Conservation (phyloP, 2,888 invertebrate genomes). For the Dusona sp. region DNA sequence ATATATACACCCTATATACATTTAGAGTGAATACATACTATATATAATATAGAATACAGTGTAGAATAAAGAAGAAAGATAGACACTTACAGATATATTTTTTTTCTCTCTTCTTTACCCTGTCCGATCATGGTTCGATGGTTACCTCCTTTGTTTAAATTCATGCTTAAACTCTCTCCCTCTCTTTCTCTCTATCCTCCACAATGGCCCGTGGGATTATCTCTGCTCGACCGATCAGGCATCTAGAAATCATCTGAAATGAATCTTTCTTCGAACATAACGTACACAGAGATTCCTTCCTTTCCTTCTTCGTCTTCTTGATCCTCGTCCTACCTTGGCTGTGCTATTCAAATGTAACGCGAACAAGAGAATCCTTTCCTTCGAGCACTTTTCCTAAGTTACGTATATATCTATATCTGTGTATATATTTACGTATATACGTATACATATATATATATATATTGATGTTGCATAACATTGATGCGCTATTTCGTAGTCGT, state of each 20-base stretch:
- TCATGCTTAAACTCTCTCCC: conserved; percentile 76
- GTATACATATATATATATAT: not conserved
- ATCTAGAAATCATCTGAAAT: conserved; percentile 79
- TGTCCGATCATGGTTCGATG: conserved; percentile 79
- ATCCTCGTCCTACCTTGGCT: not conserved
- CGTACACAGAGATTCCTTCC: conserved; percentile 27
- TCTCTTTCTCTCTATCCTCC: conserved; percentile 51
- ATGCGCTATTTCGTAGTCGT: conserved; percentile 59
- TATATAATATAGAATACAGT: not conserved
- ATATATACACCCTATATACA: not conserved
- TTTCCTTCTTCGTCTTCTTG: not conserved
- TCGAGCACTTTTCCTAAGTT: not conserved
- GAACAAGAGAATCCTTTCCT: conserved; percentile 51
- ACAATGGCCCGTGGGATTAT: conserved; percentile 78
- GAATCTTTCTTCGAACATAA: conserved; percentile 49
- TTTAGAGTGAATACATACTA: not conserved
- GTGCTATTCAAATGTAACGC: conserved; percentile 37
- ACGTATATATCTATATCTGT: too few relatives aligned
- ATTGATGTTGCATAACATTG: conserved; percentile 7
- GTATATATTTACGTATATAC: conserved; percentile 4
- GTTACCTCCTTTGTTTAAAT: conserved; percentile 81
- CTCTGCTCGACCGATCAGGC: conserved; percentile 80
- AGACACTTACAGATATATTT: not conserved
- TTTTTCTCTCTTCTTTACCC: conserved; percentile 35
- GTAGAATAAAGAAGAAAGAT: not conserved